Percentiles rank a stretch among this genome's conserved stretches.
These are phyloP conservation scores for Drymodes brunneopygia DNA, from an alignment of 2,113 vertebrate genomes.

Conservation along the genomic window DNA sequence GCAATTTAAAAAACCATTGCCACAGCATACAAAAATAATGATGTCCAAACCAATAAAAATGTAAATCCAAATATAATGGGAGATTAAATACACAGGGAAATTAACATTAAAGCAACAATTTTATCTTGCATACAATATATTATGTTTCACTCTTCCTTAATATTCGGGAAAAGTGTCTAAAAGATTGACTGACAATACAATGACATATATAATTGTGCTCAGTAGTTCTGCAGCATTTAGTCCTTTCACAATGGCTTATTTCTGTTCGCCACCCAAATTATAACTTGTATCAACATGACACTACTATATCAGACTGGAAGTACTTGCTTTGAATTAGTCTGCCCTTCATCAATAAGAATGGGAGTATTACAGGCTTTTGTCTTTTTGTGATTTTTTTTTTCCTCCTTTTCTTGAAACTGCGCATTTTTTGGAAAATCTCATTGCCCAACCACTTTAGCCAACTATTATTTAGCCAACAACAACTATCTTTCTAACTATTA, in stretches of 20 bases:
- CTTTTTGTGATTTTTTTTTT: neutral
- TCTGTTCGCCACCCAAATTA: neutral
- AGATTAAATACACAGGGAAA: constrained; percentile 51
- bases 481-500: neutral
- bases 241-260: neutral
- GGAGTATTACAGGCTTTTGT: neutral
- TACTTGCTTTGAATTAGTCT: neutral
- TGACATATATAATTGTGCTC: neutral
- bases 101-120: constrained; percentile 54
- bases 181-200: neutral
- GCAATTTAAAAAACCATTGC: constrained; percentile 48
- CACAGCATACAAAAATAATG: constrained; percentile 40
- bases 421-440: neutral
- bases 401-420: neutral
- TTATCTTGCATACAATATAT: neutral
- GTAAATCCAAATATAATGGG: constrained; percentile 66
- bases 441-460: neutral
- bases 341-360: neutral
- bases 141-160: neutral
- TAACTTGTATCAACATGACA: neutral
- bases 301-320: neutral
- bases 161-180: neutral
- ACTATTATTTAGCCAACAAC: neutral
- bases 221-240: neutral
- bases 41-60: constrained; percentile 65